phyloP scores from a whole-genome alignment of 2,888 invertebrate species.

The Acanthoscelides obtectus region DNA sequence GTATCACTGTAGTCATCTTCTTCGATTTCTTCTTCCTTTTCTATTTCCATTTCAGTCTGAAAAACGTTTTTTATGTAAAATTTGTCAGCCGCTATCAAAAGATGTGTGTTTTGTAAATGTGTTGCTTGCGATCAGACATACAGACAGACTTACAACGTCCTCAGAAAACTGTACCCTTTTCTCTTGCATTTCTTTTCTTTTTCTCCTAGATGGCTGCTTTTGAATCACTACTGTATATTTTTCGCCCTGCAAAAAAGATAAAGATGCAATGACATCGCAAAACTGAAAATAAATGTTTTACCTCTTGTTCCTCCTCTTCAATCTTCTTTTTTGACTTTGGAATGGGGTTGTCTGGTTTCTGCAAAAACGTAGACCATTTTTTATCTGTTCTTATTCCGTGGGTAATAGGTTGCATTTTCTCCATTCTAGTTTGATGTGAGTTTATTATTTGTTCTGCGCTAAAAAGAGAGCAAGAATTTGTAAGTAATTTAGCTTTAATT shows the following conservation, averaged over 20 bases:
- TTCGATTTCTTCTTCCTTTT: slow-evolving; percentile 6
- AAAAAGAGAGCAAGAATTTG: background rate
- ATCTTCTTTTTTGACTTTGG: slow-evolving; percentile 46
- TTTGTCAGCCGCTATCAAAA: background rate
- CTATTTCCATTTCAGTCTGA: slow-evolving; percentile 17
- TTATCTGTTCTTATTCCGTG: slow-evolving; percentile 45
- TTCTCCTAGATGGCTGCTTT: slow-evolving; percentile 32
- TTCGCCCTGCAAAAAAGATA: slow-evolving; percentile 31
- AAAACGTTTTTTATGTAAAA: background rate
- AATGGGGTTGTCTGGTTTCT: slow-evolving; percentile 66
- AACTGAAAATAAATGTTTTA: slow-evolving; percentile 14
- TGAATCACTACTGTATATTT: slow-evolving; percentile 42
- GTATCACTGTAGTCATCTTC: slow-evolving; percentile 9
- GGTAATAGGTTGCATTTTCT: background rate
- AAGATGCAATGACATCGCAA: background rate
- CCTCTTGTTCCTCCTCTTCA: slow-evolving; percentile 31
- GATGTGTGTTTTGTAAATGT: background rate
- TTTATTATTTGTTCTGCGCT: background rate
- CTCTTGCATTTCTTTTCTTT: slow-evolving; percentile 27
- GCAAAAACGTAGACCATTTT: slow-evolving; percentile 71
- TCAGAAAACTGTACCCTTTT: slow-evolving; percentile 29
- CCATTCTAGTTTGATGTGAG: background rate
- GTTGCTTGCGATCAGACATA: background rate
- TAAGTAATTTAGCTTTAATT: background rate
- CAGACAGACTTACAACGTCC: slow-evolving; percentile 20